Conservation (phyloP, 2,113 vertebrate genomes). For the Lepisosteus osseus region DNA sequence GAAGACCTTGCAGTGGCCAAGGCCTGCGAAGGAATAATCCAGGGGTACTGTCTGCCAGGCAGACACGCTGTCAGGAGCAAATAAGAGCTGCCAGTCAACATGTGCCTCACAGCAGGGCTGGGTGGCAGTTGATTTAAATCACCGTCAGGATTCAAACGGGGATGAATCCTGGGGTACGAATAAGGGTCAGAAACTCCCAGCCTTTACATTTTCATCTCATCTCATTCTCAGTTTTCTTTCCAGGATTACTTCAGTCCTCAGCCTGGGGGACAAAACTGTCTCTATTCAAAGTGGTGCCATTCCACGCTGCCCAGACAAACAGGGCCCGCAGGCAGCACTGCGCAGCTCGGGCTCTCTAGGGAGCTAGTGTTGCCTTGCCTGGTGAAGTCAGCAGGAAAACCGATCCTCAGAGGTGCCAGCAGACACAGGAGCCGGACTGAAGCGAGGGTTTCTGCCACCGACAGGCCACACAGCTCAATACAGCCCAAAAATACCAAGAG, state of each 20-base stretch:
- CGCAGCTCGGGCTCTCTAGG: too few species aligned
- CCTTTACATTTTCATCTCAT: constrained; percentile 10
- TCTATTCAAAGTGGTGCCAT: too few species aligned
- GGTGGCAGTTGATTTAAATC: neutral
- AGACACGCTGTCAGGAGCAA: neutral
- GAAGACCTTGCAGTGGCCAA: neutral
- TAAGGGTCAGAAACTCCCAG: neutral
- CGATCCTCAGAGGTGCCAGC: constrained; percentile 20
- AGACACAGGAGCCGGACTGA: constrained; percentile 24
- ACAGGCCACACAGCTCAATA: constrained; percentile 27
- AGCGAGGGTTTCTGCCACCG: constrained; percentile 14
- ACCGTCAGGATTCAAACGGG: neutral
- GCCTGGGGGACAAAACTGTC: too few species aligned
- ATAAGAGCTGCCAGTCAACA: constrained; percentile 2
- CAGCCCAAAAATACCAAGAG: constrained; percentile 30
- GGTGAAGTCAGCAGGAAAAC: constrained; percentile 16
- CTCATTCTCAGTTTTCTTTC: neutral
- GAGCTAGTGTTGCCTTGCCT: constrained; percentile 19
- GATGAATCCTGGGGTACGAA: too few species aligned
- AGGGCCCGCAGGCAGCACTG: constrained; percentile 10
- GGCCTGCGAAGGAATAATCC: neutral
- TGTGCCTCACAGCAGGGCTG: neutral
- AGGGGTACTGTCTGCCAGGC: neutral
- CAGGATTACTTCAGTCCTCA: too few species aligned
- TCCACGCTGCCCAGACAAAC: too few species aligned